A percentile compares a stretch with the other conserved stretches of the same genome.
phyloP scores from a whole-genome alignment of 2,888 invertebrate species.

The Myopa testacea region DNA sequence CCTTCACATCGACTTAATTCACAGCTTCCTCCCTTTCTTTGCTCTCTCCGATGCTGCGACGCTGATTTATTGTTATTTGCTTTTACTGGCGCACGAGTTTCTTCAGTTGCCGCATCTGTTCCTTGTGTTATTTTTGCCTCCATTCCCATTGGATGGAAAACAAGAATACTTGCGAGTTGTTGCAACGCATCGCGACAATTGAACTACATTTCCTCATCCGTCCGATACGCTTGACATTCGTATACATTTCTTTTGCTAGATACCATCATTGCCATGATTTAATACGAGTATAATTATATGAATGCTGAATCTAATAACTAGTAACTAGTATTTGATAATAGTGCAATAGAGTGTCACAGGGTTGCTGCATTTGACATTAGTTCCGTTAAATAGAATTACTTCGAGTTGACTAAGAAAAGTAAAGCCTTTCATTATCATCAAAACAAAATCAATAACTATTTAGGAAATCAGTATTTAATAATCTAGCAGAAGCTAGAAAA shows the following conservation, averaged over 20 bases:
- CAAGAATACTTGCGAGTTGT: background rate
- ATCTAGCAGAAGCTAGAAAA: too few species aligned
- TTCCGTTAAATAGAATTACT: too few species aligned
- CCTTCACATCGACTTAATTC: background rate
- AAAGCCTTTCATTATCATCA: too few species aligned
- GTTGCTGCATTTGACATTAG: too few species aligned
- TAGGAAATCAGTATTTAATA: too few species aligned
- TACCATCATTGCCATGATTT: too few species aligned
- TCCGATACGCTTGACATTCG: background rate
- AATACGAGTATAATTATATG: too few species aligned
- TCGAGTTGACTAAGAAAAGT: too few species aligned
- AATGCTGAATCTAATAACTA: too few species aligned
- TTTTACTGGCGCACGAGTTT: background rate
- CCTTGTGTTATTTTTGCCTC: background rate
- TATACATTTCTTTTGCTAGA: background rate
- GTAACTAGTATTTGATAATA: too few species aligned
- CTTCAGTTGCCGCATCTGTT: slow-evolving; percentile 8
- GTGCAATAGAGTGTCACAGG: too few species aligned
- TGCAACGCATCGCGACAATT: slow-evolving; percentile 29
- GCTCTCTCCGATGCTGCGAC: background rate
- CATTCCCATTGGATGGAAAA: background rate
- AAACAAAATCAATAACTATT: too few species aligned
- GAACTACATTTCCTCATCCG: slow-evolving; percentile 19
- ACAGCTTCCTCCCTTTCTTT: background rate
- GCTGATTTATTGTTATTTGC: background rate